Conservation (phyloP, 2,113 vertebrate genomes). For the Holacanthus passer region DNA sequence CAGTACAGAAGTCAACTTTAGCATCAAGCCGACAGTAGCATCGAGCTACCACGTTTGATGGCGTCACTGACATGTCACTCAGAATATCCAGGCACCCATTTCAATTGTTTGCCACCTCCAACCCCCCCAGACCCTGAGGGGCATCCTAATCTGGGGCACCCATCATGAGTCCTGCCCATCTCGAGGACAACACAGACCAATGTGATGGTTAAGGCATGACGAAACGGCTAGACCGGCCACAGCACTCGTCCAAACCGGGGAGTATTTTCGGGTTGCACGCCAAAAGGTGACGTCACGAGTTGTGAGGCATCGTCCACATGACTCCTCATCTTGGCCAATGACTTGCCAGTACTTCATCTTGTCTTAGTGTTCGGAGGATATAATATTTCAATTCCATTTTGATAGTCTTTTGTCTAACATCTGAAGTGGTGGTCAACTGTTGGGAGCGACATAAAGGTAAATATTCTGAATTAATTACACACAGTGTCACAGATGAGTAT, state of each 20-base stretch:
- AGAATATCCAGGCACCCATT: constrained; percentile 51
- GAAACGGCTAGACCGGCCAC: constrained; percentile 61
- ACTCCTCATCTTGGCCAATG: constrained; percentile 85
- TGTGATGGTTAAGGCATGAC: neutral
- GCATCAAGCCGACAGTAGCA: neutral
- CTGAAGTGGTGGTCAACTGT: constrained; percentile 84
- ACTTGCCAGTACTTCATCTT: constrained; percentile 75
- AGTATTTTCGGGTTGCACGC: constrained; percentile 73
- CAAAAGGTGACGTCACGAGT: constrained; percentile 81
- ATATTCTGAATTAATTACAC: constrained; percentile 34
- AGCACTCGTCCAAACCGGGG: constrained; percentile 71
- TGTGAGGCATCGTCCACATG: constrained; percentile 77
- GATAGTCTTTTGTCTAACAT: constrained; percentile 83
- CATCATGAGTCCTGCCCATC: constrained; percentile 65
- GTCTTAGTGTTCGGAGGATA: constrained; percentile 70
- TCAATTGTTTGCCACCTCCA: constrained; percentile 25
- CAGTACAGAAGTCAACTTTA: neutral
- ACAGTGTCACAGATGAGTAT: neutral
- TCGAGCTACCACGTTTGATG: neutral
- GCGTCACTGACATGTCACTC: constrained; percentile 46
- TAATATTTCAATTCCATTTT: constrained; percentile 82
- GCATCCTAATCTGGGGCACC: constrained; percentile 75
- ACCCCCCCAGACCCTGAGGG: constrained; percentile 67
- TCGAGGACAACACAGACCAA: neutral
- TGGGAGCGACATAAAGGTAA: constrained; percentile 78